phyloP scores from a whole-genome alignment of 2,888 invertebrate genomes.

The Sarcophaga caerulescens region DNA sequence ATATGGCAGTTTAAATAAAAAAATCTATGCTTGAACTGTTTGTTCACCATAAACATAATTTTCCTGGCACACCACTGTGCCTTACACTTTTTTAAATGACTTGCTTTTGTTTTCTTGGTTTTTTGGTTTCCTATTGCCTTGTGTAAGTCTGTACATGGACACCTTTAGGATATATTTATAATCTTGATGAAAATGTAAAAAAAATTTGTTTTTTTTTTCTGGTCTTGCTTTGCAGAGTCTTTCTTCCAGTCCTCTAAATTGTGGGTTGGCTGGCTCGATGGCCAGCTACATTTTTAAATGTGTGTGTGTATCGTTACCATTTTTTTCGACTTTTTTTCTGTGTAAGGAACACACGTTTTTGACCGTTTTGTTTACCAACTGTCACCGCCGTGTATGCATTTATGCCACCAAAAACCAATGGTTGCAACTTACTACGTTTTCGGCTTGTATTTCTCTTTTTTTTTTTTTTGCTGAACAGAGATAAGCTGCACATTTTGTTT shows the following conservation, averaged over 20 bases:
- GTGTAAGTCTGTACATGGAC: constrained; percentile 51
- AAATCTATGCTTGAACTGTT: too few species aligned
- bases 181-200: constrained; percentile 64
- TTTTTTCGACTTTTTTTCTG: neutral
- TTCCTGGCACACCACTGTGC: constrained; percentile 12
- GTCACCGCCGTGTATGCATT: constrained; percentile 36
- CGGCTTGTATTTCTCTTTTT: neutral
- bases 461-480: constrained; percentile 10
- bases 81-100: neutral
- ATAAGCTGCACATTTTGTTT: constrained; percentile 19
- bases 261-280: constrained; percentile 8
- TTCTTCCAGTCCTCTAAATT: constrained; percentile 17
- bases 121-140: constrained; percentile 21
- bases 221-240: neutral
- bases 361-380: constrained; percentile 64
- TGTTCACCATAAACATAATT: too few species aligned
- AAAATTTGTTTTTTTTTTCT: constrained; percentile 49
- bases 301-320: neutral
- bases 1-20: too few species aligned
- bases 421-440: constrained; percentile 4
- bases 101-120: neutral
- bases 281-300: neutral
- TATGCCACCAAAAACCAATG: constrained; percentile 23
- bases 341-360: constrained; percentile 67
- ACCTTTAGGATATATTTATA: constrained; percentile 64